These are phyloP conservation scores for Origma solitaria DNA, from an alignment of 2,113 vertebrate species.

Conservation along the genomic window DNA sequence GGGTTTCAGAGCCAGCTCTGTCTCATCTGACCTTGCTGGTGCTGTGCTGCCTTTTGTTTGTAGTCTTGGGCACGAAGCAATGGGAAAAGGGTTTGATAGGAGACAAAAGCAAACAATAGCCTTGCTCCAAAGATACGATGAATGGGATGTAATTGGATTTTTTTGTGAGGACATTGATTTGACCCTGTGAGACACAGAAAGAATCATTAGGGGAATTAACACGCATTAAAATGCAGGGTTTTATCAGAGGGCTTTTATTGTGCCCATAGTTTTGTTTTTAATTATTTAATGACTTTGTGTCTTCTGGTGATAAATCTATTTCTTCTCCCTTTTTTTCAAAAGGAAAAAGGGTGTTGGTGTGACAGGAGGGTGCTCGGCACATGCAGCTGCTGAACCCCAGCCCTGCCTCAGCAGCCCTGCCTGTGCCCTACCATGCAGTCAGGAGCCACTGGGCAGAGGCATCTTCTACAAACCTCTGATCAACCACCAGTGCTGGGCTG, in stretches of 20 bases:
- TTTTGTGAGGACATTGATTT: slow-evolving; percentile 79
- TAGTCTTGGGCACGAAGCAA: slow-evolving; percentile 50
- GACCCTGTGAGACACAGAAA: slow-evolving; percentile 73
- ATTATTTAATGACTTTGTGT: slow-evolving; percentile 81
- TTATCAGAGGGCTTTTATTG: slow-evolving; percentile 73
- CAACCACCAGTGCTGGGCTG: accelerated
- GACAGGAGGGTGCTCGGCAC: not conserved
- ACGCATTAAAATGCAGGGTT: slow-evolving; percentile 65
- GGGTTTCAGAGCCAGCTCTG: slow-evolving; percentile 32
- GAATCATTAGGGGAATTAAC: slow-evolving; percentile 77
- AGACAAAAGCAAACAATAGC: slow-evolving; percentile 84
- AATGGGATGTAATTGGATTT: slow-evolving; percentile 80
- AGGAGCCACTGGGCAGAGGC: not conserved
- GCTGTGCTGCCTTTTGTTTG: slow-evolving; percentile 60
- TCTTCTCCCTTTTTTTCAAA: not conserved
- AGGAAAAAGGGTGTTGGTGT: not conserved
- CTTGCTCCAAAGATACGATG: slow-evolving; percentile 74
- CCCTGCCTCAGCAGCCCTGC: not conserved
- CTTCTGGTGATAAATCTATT: slow-evolving; percentile 70
- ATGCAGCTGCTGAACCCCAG: not conserved
- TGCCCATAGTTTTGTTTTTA: slow-evolving; percentile 76
- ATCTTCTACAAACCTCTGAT: not conserved
- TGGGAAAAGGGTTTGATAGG: slow-evolving; percentile 78
- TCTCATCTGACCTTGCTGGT: slow-evolving; percentile 82
- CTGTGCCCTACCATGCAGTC: not conserved